Evolutionary conservation across 2,113 vertebrate species (phyloP).

Genomic region (Monopterus albus): DNA sequence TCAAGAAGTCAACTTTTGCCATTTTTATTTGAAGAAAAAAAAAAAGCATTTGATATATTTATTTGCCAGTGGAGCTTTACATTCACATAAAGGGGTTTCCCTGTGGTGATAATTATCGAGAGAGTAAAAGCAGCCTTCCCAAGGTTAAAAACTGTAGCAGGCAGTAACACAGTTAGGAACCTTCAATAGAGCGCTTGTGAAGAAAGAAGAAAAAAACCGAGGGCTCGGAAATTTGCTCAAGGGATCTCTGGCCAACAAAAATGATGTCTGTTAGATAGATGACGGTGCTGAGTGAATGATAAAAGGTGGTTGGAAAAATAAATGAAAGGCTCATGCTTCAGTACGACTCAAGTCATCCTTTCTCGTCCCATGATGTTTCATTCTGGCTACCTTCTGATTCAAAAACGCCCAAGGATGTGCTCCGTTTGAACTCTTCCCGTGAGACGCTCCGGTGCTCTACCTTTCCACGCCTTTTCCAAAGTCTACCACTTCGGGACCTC

Average conservation of each 20-base stretch:
- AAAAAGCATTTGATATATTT: slow-evolving; percentile 9
- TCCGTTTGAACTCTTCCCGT: slow-evolving; percentile 54
- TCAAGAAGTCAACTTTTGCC: slow-evolving; percentile 3
- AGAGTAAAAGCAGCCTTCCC: slow-evolving; percentile 51
- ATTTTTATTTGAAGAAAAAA: slow-evolving; percentile 9
- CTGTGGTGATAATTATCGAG: slow-evolving; percentile 39
- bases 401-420: slow-evolving; percentile 47
- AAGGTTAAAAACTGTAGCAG: slow-evolving; percentile 55
- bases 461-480: slow-evolving; percentile 52
- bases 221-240: slow-evolving; percentile 38
- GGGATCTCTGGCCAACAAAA: slow-evolving; percentile 58
- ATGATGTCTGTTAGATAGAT: slow-evolving; percentile 70
- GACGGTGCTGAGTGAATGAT: slow-evolving; percentile 52
- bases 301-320: slow-evolving; percentile 60
- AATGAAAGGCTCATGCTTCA: slow-evolving; percentile 48
- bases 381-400: slow-evolving; percentile 29
- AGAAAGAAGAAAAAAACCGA: slow-evolving; percentile 26
- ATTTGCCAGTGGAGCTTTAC: slow-evolving; percentile 21
- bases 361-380: slow-evolving; percentile 31
- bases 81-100: slow-evolving; percentile 39
- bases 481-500: slow-evolving; percentile 38
- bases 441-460: slow-evolving; percentile 45
- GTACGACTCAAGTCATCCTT: slow-evolving; percentile 16
- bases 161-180: slow-evolving; percentile 58
- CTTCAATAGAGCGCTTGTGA: slow-evolving; percentile 55